Conservation (phyloP, 2,113 vertebrate species). For the Chaenogobius annularis region DNA sequence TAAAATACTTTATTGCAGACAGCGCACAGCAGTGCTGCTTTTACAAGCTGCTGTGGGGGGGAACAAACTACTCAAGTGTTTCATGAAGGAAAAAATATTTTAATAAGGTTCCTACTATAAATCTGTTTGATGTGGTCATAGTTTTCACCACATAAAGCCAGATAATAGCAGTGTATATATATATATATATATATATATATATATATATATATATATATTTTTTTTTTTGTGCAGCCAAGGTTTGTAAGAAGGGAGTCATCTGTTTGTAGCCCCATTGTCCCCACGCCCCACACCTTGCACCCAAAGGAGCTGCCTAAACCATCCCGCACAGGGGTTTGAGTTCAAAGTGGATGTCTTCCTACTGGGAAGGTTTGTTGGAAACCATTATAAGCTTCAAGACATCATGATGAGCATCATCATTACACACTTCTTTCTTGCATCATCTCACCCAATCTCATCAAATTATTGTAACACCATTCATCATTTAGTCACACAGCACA, state of each 20-base stretch:
- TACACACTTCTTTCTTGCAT: constrained; percentile 60
- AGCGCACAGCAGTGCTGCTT: too few species aligned
- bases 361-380: constrained; percentile 49
- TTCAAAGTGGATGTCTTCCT: constrained; percentile 54
- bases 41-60: too few species aligned
- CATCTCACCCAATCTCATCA: constrained; percentile 70
- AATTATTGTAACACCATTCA: constrained; percentile 67
- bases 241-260: constrained; percentile 2
- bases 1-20: too few species aligned
- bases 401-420: constrained; percentile 64
- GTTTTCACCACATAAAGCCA: too few species aligned
- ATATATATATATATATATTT: background rate
- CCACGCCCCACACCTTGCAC: constrained; percentile 52
- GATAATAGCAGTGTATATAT: too few species aligned
- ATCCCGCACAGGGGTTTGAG: constrained; percentile 48
- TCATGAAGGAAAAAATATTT: too few species aligned
- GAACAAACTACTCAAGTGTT: too few species aligned
- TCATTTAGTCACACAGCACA: constrained; percentile 64
- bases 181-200: background rate
- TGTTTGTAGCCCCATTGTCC: background rate
- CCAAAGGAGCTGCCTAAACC: constrained; percentile 35
- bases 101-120: too few species aligned
- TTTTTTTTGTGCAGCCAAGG: constrained; percentile 32
- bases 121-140: too few species aligned
- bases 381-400: constrained; percentile 56